These are phyloP conservation scores for Lasioglossum vierecki DNA, from an alignment of 2,888 invertebrate species.

Conservation along the genomic window DNA sequence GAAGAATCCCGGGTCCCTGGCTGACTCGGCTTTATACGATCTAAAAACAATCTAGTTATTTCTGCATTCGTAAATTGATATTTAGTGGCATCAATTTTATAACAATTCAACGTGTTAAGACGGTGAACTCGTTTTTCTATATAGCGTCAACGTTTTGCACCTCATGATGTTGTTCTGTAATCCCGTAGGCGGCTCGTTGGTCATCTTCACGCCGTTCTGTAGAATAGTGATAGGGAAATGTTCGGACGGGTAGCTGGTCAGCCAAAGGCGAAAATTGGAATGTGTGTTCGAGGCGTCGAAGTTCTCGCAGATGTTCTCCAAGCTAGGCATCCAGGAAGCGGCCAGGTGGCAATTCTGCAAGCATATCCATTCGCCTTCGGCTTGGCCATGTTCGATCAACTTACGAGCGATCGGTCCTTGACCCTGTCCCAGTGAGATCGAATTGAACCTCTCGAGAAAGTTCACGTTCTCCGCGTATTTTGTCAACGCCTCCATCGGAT, in stretches of 20 bases:
- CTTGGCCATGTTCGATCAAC: conserved; percentile 85
- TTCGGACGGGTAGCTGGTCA: conserved; percentile 86
- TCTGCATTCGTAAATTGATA: too few species aligned
- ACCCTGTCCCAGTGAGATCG: conserved; percentile 86
- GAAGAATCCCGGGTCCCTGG: conserved; percentile 85
- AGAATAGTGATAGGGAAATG: conserved; percentile 87
- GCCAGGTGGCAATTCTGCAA: conserved; percentile 89
- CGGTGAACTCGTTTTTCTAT: too few species aligned
- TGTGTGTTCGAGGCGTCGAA: conserved; percentile 85
- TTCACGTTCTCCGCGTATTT: conserved; percentile 86
- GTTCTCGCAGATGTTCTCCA: conserved; percentile 86
- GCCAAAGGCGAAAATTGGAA: conserved; percentile 87
- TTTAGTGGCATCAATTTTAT: too few species aligned
- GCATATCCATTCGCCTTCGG: conserved; percentile 87
- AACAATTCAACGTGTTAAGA: too few species aligned
- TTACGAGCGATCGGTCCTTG: conserved; percentile 82
- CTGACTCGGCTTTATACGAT: conserved; percentile 86
- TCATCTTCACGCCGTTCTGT: conserved; percentile 88
- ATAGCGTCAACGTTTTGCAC: conserved; percentile 19
- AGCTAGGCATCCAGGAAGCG: conserved; percentile 85
- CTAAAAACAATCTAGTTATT: conserved; percentile 67
- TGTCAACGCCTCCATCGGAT: conserved; percentile 86
- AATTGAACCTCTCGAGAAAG: conserved; percentile 82
- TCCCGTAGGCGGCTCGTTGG: conserved; percentile 87
- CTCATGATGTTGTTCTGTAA: conserved; percentile 85